phyloP scores from a whole-genome alignment of 2,113 vertebrate genomes.

The Scopus umbretta region DNA sequence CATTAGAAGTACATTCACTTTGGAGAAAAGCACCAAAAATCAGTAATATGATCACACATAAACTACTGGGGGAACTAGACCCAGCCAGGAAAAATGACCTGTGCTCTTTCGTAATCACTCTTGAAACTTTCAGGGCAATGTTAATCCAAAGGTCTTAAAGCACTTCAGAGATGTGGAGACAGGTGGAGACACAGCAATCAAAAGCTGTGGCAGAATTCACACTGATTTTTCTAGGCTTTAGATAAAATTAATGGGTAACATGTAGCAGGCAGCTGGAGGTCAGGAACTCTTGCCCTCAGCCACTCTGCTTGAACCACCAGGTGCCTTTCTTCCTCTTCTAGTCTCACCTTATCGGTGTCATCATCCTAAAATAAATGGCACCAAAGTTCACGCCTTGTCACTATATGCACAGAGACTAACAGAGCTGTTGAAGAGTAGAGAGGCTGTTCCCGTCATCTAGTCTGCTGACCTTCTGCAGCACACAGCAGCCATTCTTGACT shows the following conservation, averaged over 20 bases:
- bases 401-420: background rate
- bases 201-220: background rate
- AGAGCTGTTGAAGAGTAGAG: background rate
- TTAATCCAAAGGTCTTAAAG: background rate
- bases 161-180: background rate
- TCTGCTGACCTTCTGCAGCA: background rate
- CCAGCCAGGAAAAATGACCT: background rate
- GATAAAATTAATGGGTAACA: background rate
- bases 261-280: background rate
- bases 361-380: background rate
- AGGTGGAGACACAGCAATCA: background rate
- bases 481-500: background rate
- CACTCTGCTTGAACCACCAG: background rate
- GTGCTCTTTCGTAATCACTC: background rate
- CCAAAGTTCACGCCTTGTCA: background rate
- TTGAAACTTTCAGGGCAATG: background rate
- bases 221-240: background rate
- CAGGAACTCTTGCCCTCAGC: background rate
- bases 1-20: background rate
- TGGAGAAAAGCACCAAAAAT: background rate
- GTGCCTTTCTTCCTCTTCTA: background rate
- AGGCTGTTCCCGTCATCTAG: background rate
- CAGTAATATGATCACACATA: background rate
- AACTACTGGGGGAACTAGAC: background rate
- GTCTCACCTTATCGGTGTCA: background rate